Conservation (phyloP, 2,888 invertebrate genomes). For the Flabesymbios commensalis region DNA sequence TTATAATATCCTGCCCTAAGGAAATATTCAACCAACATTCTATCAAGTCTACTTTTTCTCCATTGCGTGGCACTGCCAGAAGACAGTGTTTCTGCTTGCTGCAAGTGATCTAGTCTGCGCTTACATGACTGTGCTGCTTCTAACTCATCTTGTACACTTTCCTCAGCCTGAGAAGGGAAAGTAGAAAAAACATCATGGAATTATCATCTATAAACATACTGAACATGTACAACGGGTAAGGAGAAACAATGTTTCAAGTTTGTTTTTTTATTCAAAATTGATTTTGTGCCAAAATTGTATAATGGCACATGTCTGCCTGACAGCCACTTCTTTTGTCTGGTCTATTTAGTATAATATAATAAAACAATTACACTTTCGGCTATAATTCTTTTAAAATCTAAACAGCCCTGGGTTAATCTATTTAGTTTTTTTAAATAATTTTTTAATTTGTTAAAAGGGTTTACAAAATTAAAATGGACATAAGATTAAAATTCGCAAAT, state of each 20-base stretch:
- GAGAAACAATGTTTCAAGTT: neutral
- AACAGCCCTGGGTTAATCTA: too few species aligned
- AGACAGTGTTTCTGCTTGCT: conserved; percentile 66
- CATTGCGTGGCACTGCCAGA: conserved; percentile 69
- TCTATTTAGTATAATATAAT: too few species aligned
- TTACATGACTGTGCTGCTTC: conserved; percentile 90
- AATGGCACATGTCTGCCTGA: too few species aligned
- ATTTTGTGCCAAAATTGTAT: too few species aligned
- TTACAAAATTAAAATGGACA: too few species aligned
- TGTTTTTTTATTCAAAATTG: too few species aligned
- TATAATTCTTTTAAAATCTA: too few species aligned
- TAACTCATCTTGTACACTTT: conserved; percentile 88
- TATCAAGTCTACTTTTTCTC: conserved; percentile 84
- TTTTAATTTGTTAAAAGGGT: too few species aligned
- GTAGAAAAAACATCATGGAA: neutral
- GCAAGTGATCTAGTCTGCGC: conserved; percentile 87
- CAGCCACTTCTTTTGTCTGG: too few species aligned
- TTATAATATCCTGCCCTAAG: conserved; percentile 93
- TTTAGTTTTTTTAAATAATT: too few species aligned
- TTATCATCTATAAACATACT: neutral
- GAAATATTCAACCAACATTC: conserved; percentile 96
- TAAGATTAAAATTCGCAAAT: too few species aligned
- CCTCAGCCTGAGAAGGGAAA: conserved; percentile 71
- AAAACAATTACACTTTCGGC: too few species aligned
- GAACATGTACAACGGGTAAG: neutral